phyloP scores from a whole-genome alignment of 2,797 vertebrate genomes.

The Perodicticus potto region DNA sequence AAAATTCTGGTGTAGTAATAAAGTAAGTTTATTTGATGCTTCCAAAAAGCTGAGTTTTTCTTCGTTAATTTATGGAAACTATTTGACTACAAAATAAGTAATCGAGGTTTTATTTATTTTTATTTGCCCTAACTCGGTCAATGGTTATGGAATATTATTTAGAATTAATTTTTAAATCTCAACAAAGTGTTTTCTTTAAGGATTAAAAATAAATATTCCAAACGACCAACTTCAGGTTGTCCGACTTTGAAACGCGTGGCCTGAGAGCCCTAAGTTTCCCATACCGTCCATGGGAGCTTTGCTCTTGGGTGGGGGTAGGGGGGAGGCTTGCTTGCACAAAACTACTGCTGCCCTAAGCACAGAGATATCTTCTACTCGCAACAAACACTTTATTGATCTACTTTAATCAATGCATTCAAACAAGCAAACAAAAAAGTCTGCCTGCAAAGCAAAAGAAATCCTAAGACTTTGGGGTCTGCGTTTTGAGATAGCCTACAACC shows the following conservation, averaged over 20 bases:
- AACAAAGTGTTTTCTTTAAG: background rate
- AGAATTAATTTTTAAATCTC: slow-evolving; percentile 46
- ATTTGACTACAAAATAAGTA: slow-evolving; percentile 20
- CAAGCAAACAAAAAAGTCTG: background rate
- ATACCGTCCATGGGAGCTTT: background rate
- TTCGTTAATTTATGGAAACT: slow-evolving; percentile 7
- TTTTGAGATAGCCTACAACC: background rate
- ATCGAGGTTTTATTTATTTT: background rate
- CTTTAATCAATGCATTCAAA: background rate
- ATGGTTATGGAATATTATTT: background rate
- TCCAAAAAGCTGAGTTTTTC: background rate
- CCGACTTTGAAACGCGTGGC: background rate
- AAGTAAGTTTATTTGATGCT: background rate
- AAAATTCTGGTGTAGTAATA: background rate
- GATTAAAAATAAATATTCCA: background rate
- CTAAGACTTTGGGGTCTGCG: background rate
- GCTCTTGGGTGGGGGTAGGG: background rate
- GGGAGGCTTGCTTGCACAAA: background rate
- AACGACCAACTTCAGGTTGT: background rate
- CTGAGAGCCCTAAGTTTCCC: background rate
- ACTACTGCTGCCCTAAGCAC: background rate
- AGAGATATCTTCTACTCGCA: accelerated
- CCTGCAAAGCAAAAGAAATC: background rate
- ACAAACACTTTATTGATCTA: background rate
- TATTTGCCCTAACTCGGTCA: background rate